Base-by-base conservation (phyloP, 2,797 vertebrate species). In the Hozukius guyotensis region DNA sequence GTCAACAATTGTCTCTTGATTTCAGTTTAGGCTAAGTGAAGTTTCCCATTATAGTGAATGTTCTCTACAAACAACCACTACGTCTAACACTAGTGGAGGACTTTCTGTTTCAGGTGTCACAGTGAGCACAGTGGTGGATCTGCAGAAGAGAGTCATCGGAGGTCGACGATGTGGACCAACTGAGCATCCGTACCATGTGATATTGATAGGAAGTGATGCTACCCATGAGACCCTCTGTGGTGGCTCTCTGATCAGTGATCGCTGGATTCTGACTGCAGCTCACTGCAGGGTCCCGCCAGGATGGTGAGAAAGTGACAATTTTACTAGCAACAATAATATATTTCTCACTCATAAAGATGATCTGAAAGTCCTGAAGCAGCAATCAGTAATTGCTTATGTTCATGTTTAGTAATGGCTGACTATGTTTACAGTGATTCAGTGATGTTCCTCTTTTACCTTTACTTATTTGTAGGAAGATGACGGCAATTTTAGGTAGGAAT, bases 131-230 rank as follows among this genome's bases (percentile, higher is more conserved):
- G 13, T 1, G 25, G 4, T 63, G 29, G 65, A 78, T 65, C 52
- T 83, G 24, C 71, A 83, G 24, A 83, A 83, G 65, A 83, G 75
- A 29, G 2, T 78, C 49, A 2, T 34, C 1, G 8, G 22, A 6
- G 72, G 78, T 12, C 0, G 1, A 6, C n/a, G 1, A 0, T 79
- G 62, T 34, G 1, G 0, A 2, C 2, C 0, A 2, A 2, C 0
- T 4, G 49, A 78, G 2, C 69, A 62, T 16, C 5, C 0, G 14
- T 57, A 57, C 53, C 68, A 70, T 24, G 67, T 49, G 24, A 25
- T 25, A 25, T 36, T 9, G 11, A 10, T 25, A 25, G 24, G 24
- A 25, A 25, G 24, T 3, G 24, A 25, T 25, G 24, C 24, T 25
- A 25, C 24, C 24, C 24, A 25, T 25, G 24, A 25, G 24, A 25